Conservation (phyloP, 2,888 invertebrate species). For the Eustalomyia histrio region DNA sequence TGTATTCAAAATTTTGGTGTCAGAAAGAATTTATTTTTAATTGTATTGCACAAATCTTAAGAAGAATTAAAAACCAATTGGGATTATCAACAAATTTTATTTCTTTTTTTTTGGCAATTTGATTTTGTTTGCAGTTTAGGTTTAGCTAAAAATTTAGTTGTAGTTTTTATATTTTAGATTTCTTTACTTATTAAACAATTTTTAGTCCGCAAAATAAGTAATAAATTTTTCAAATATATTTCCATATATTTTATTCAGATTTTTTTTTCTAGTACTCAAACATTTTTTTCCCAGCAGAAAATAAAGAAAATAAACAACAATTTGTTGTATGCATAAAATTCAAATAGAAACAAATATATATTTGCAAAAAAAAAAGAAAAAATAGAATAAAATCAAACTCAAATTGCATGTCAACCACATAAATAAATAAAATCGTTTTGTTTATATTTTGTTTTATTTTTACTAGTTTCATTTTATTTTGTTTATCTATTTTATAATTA, state of each 20-base stretch:
- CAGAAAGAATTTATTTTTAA: too few relatives aligned
- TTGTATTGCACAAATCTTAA: too few relatives aligned
- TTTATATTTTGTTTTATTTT: constrained; percentile 1
- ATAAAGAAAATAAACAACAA: constrained; percentile 40
- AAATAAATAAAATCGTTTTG: constrained; percentile 43
- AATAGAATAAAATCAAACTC: constrained; percentile 39
- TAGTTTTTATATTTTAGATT: not conserved
- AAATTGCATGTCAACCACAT: constrained; percentile 59
- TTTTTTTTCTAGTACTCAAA: not conserved
- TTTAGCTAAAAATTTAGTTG: too few relatives aligned
- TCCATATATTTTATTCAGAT: not conserved
- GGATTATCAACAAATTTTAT: too few relatives aligned
- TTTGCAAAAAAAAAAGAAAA: not conserved
- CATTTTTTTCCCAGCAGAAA: not conserved
- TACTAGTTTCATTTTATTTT: constrained; percentile 7
- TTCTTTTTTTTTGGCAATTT: too few relatives aligned
- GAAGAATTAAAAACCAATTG: too few relatives aligned
- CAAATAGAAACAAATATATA: too few relatives aligned
- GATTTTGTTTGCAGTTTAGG: too few relatives aligned
- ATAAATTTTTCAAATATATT: not conserved
- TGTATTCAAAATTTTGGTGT: too few relatives aligned
- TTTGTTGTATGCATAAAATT: constrained; percentile 46
- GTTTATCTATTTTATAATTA: constrained; percentile 52
- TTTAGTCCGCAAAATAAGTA: not conserved
- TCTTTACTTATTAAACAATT: not conserved